These are phyloP conservation scores for Zapus hudsonius DNA, from an alignment of 2,113 vertebrate genomes.

Conservation along the genomic window DNA sequence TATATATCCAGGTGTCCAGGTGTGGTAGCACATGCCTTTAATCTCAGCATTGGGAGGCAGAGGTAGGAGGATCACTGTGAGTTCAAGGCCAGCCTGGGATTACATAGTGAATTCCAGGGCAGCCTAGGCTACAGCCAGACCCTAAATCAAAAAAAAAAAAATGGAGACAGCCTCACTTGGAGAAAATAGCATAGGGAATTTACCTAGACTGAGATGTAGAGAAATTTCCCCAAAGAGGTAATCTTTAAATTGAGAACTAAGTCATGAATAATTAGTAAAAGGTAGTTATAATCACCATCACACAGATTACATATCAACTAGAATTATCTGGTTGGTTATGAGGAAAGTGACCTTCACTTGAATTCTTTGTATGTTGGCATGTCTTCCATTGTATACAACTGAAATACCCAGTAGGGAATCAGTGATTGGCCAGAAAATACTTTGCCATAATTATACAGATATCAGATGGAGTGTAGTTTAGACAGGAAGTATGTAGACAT, in stretches of 20 bases:
- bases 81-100: too few relatives aligned
- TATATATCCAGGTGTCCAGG: too few relatives aligned
- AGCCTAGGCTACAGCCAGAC: too few relatives aligned
- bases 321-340: not conserved
- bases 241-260: not conserved
- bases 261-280: not conserved
- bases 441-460: not conserved
- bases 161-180: not conserved
- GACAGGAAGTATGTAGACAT: not conserved
- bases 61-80: too few relatives aligned
- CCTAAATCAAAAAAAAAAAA: too few relatives aligned
- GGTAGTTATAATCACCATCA: not conserved
- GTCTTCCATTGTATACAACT: not conserved
- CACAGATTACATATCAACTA: not conserved
- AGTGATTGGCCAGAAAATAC: not conserved
- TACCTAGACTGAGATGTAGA: not conserved
- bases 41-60: too few relatives aligned
- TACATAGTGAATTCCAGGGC: too few relatives aligned
- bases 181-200: not conserved
- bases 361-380: not conserved
- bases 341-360: not conserved
- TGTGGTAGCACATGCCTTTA: too few relatives aligned
- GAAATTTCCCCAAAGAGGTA: not conserved
- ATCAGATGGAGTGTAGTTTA: not conserved
- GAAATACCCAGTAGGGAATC: not conserved